Conservation (phyloP, 2,113 vertebrate species). For the Grammomys surdaster region DNA sequence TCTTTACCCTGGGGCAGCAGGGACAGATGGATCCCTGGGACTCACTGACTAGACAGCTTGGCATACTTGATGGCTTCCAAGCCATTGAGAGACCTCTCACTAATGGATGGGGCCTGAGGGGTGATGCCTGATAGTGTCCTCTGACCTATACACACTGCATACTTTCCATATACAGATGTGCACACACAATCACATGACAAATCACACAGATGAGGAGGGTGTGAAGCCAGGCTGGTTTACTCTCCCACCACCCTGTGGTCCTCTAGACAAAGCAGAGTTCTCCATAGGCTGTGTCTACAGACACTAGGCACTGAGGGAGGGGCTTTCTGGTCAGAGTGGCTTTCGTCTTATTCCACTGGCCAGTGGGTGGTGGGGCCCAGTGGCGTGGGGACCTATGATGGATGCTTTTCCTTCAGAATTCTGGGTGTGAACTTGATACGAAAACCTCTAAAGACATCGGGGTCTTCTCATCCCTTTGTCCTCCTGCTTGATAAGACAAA, state of each 20-base stretch:
- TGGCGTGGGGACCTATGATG: not conserved
- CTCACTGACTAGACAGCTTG: not conserved
- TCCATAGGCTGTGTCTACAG: not conserved
- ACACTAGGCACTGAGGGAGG: not conserved
- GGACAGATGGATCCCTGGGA: not conserved
- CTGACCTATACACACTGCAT: no score
- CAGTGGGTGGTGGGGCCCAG: not conserved
- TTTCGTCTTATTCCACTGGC: not conserved
- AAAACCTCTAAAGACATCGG: not conserved
- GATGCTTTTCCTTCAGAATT: not conserved
- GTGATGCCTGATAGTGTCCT: not conserved
- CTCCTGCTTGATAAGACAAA: constrained; percentile 13
- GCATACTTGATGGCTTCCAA: not conserved
- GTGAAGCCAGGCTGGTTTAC: not conserved
- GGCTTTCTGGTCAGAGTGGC: not conserved
- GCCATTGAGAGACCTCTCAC: not conserved
- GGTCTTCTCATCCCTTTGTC: not conserved
- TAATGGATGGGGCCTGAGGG: no score
- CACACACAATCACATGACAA: not conserved
- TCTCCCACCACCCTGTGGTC: not conserved
- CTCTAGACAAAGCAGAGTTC: not conserved
- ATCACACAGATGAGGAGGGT: not conserved
- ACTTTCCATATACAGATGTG: not conserved
- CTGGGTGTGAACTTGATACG: not conserved
- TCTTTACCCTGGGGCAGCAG: not conserved